Evolutionary conservation across 2,797 vertebrate genomes (phyloP).

Genomic region (Smutsia temminckii): DNA sequence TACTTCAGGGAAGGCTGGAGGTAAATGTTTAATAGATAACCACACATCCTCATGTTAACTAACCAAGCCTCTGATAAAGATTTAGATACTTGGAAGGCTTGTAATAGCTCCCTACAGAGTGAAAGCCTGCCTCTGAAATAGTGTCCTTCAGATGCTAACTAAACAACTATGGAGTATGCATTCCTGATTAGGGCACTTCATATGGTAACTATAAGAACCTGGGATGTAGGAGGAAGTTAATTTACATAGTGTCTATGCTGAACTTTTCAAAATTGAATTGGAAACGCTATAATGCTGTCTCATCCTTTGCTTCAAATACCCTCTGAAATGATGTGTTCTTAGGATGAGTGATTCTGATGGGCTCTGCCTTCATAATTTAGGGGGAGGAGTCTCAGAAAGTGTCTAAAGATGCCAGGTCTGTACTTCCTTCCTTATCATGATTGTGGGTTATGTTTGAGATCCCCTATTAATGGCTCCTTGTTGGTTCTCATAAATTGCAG

Average conservation of each 20-base stretch:
- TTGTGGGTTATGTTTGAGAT: neutral
- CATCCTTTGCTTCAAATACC: neutral
- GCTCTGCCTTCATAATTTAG: neutral
- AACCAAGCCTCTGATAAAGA: neutral
- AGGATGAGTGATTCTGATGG: neutral
- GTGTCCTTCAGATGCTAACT: neutral
- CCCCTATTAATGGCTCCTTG: neutral
- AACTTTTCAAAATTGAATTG: constrained; percentile 2
- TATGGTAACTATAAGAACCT: neutral
- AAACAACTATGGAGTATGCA: neutral
- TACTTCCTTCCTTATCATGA: neutral
- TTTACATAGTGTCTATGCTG: neutral
- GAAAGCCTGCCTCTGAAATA: neutral
- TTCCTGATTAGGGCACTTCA: neutral
- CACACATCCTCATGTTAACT: neutral
- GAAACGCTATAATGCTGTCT: neutral
- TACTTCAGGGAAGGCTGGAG: neutral
- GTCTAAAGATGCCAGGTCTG: neutral
- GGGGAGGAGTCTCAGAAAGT: neutral
- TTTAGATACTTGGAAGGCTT: neutral
- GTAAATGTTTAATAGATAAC: neutral
- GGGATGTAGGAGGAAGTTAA: neutral
- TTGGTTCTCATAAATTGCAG: neutral
- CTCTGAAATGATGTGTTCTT: neutral
- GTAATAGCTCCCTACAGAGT: neutral